Conservation (phyloP, 2,113 vertebrate species). For the Phyllostomus hastatus region DNA sequence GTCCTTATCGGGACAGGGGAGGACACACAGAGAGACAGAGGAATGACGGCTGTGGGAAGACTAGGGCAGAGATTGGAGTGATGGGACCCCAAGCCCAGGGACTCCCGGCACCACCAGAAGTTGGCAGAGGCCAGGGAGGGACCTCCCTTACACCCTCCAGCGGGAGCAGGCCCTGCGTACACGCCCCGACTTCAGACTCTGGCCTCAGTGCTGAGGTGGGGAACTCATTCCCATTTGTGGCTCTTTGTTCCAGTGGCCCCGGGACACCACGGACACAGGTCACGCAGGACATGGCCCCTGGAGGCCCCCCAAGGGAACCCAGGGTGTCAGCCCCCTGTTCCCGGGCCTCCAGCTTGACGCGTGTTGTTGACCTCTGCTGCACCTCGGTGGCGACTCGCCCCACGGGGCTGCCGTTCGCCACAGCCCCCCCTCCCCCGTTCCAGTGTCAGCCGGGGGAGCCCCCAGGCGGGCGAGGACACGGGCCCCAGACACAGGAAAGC, state of each 20-base stretch:
- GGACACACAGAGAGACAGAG: not conserved
- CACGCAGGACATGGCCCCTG: rapidly evolving
- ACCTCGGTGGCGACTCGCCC: too few relatives aligned
- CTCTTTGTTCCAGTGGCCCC: rapidly evolving
- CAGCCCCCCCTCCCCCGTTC: not conserved
- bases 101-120: rapidly evolving
- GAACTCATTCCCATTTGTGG: not conserved
- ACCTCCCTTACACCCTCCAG: rapidly evolving
- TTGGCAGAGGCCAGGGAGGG: not conserved
- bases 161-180: too few relatives aligned
- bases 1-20: not conserved
- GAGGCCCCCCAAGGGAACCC: too few relatives aligned
- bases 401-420: too few relatives aligned
- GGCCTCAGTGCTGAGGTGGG: too few relatives aligned
- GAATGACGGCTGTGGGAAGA: rapidly evolving
- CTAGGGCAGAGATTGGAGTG: rapidly evolving
- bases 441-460: rapidly evolving
- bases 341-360: rapidly evolving
- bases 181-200: not conserved
- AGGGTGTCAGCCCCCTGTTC: rapidly evolving
- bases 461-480: not conserved
- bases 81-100: not conserved
- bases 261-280: rapidly evolving
- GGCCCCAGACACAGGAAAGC: not conserved
- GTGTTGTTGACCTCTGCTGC: rapidly evolving